Evolutionary conservation across 1,140 invertebrate genomes (phyloP).

Genomic region (Hyphantria cunea): DNA sequence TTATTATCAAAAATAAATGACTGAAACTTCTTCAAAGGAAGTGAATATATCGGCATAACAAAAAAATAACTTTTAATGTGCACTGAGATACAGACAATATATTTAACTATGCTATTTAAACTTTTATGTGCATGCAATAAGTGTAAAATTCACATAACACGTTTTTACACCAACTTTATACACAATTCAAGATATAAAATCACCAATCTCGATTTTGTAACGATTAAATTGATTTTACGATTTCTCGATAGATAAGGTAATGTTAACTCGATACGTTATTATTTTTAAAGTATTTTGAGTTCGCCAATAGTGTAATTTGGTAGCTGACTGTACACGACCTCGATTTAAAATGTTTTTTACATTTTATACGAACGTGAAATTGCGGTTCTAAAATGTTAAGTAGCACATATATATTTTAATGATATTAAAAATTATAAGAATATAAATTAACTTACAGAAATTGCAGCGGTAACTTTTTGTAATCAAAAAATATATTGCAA

Average conservation of each 20-base stretch:
- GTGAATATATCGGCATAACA: conserved; percentile 16
- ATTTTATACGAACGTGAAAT: conserved; percentile 2
- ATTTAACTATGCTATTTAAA: conserved; percentile 26
- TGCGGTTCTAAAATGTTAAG: conserved; percentile 15
- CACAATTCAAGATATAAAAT: conserved; percentile 32
- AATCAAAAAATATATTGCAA: too few relatives aligned
- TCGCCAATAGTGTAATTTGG: conserved; percentile 27
- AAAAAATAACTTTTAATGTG: conserved; percentile 19
- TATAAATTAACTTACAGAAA: too few relatives aligned
- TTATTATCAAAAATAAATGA: conserved; percentile 9
- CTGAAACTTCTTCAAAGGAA: conserved; percentile 8
- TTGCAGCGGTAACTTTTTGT: too few relatives aligned
- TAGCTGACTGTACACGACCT: conserved; percentile 23
- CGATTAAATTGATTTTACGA: conserved; percentile 40
- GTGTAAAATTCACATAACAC: conserved; percentile 24
- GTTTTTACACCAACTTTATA: conserved; percentile 25
- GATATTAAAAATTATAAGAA: too few relatives aligned
- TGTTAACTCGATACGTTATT: conserved; percentile 7
- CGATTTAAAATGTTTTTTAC: conserved; percentile 21
- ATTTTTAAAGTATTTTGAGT: conserved; percentile 20
- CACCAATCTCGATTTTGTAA: conserved; percentile 28
- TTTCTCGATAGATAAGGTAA: conserved; percentile 29
- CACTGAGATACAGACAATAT: conserved; percentile 19
- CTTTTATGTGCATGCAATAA: conserved; percentile 32
- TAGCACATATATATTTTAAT: not conserved